Evolutionary conservation across 2,797 vertebrate genomes (phyloP).

Genomic region (Acomys russatus): DNA sequence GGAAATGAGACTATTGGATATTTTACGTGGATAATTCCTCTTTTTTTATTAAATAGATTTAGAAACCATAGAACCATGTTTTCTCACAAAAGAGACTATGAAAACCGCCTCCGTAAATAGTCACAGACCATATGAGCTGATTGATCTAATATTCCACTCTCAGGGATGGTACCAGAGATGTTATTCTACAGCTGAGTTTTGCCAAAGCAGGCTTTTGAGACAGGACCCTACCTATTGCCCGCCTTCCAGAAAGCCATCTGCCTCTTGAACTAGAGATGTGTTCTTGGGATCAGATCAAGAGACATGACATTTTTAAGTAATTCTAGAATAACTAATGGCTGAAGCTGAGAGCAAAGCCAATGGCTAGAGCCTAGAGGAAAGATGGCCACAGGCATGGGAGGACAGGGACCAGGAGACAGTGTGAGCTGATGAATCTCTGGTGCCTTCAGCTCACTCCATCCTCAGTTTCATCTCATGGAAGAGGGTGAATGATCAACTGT

Average conservation of each 20-base stretch:
- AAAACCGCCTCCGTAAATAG: too few species aligned
- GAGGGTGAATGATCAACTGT: neutral
- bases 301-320: neutral
- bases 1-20: neutral
- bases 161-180: neutral
- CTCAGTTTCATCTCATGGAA: neutral
- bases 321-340: neutral
- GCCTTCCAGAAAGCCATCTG: neutral
- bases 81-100: neutral
- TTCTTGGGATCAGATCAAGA: neutral
- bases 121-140: neutral
- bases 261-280: neutral
- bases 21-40: neutral
- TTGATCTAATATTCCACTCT: neutral
- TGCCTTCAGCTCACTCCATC: neutral
- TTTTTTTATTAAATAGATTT: neutral
- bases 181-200: neutral
- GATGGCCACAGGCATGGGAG: too few species aligned
- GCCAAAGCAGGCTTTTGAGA: neutral
- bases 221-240: too few species aligned
- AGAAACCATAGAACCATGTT: neutral
- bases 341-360: neutral
- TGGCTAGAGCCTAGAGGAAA: neutral
- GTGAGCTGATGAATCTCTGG: neutral
- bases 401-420: neutral